phyloP scores from a whole-genome alignment of 2,797 vertebrate genomes.

The Scolopax bukidnonensis region DNA sequence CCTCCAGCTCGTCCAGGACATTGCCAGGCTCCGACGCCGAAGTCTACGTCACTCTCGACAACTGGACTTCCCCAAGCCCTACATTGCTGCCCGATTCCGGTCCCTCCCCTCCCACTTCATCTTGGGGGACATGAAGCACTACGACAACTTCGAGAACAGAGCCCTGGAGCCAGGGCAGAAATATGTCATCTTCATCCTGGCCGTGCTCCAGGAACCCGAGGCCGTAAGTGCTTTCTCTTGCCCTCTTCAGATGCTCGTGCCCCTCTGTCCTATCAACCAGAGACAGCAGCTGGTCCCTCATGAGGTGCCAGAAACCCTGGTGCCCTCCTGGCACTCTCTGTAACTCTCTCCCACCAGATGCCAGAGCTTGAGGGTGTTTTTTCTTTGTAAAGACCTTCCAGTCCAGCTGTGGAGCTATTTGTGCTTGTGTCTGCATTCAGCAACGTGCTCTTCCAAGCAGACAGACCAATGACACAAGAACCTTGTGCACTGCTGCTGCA shows the following conservation, averaged over 20 bases:
- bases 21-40: slow-evolving; percentile 84
- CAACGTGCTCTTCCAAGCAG: not conserved
- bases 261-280: not conserved
- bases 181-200: slow-evolving; percentile 93
- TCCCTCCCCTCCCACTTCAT: slow-evolving; percentile 87
- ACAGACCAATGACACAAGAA: rapidly evolving
- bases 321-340: not conserved
- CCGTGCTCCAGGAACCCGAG: slow-evolving; percentile 86
- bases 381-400: not conserved
- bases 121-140: slow-evolving; percentile 88
- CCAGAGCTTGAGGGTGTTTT: not conserved
- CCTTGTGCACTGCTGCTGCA: rapidly evolving
- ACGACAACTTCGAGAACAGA: slow-evolving; percentile 91
- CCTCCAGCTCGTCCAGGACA: slow-evolving; percentile 86
- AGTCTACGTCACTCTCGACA: slow-evolving; percentile 90
- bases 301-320: not conserved
- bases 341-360: not conserved
- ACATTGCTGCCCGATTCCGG: slow-evolving; percentile 90
- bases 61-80: slow-evolving; percentile 88
- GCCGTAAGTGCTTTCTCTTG: slow-evolving; percentile 79
- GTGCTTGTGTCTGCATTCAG: not conserved
- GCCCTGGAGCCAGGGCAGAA: slow-evolving; percentile 89
- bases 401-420: not conserved
- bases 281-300: not conserved
- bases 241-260: not conserved